Evolutionary conservation across 2,888 invertebrate species (phyloP), one percentile per base, ranked within the genome.

Genomic region (Adelognathus sp.): DNA sequence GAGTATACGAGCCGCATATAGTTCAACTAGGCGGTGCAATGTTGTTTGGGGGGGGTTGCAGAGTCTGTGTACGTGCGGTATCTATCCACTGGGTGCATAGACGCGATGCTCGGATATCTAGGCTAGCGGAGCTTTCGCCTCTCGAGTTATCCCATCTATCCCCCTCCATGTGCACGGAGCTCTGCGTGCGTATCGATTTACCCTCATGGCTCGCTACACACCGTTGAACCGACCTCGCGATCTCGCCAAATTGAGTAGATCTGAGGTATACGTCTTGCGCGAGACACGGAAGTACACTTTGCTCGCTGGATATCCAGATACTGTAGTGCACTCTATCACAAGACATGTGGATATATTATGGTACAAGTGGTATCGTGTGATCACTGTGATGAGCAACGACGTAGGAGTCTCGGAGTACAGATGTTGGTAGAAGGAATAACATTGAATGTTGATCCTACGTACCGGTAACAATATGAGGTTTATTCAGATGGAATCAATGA

Each of bases 181-280:
- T 21, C 7, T 11, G 21, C 33, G 18, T n/a, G 27, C 36, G 54
- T 52, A 67, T 67, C 66, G 66, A 67, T 67, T 67, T 67, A 24
- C 27, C 36, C 54, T 41, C 66, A 67, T 29, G 16, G 39, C 16
- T 54, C 39, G 66, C 16, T 67, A 24, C 52, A 41, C 66, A 3
- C 9, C 41, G 66, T 36, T 54, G 39, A 52, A 29, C 66, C 21
- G 54, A 6, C 39, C 66, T 36, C 66, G 24, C 52, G 66, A 67
- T 67, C 66, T 39, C 52, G 54, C 36, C 24, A 39, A 54, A 67
- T 67, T 67, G 52, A 52, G 54, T 39, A 36, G 54, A 67, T 67
- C 54, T 39, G 36, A 67, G 66, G 24, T 54, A 36, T 27, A 14
- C n/a, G n/a, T 39, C 39, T 24, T 7, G 27, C 21, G 7, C 4